Percentiles rank a stretch among this genome's conserved stretches.
These are phyloP conservation scores for Lithophane leautieri DNA, from an alignment of 2,888 invertebrate species.

Conservation along the genomic window DNA sequence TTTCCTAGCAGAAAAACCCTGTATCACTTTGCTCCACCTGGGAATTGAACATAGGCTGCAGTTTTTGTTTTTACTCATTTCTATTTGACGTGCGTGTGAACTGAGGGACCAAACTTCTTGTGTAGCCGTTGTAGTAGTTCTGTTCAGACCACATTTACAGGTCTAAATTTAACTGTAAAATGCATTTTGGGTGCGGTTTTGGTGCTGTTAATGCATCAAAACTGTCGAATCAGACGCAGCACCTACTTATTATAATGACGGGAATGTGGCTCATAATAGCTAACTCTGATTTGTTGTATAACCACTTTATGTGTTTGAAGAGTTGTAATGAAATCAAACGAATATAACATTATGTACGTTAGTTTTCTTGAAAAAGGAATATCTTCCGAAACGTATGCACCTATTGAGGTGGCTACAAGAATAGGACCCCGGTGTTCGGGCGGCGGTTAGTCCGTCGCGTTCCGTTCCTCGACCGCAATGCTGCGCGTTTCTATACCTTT, in stretches of 20 bases:
- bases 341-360: constrained; percentile 4
- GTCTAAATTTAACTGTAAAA: neutral
- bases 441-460: constrained; percentile 76
- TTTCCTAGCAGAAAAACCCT: neutral
- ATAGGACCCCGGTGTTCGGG: constrained; percentile 73
- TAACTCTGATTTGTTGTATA: neutral
- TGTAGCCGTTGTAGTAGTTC: too few relatives aligned
- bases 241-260: too few relatives aligned
- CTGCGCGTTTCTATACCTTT: constrained; percentile 79
- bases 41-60: neutral
- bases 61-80: neutral
- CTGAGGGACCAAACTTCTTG: too few relatives aligned
- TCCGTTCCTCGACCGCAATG: constrained; percentile 84
- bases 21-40: neutral
- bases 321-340: constrained; percentile 1
- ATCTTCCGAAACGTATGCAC: neutral
- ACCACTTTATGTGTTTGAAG: neutral
- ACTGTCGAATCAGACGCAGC: too few relatives aligned
- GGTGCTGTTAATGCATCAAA: neutral
- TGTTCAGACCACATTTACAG: neutral
- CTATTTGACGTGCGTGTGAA: too few relatives aligned
- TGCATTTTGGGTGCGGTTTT: neutral
- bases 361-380: constrained; percentile 25
- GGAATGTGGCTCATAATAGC: too few relatives aligned
- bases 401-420: constrained; percentile 63